These are phyloP conservation scores for Chlorops oryzae DNA, from an alignment of 1,140 invertebrate genomes.

Conservation along the genomic window DNA sequence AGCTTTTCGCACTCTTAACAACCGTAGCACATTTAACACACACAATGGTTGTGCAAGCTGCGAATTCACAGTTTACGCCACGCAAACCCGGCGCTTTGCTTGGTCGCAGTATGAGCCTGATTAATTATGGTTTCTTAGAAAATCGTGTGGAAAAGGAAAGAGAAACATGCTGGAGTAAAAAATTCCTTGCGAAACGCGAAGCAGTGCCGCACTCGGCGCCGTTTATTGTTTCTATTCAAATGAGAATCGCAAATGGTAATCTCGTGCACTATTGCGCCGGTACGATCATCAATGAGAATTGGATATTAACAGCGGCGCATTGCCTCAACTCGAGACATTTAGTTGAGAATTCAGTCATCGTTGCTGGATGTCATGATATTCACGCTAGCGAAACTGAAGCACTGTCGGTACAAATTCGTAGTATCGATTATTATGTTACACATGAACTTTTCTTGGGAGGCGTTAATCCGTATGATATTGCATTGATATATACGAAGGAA, in stretches of 20 bases:
- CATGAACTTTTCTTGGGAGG: conserved; percentile 41
- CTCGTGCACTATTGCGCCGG: conserved; percentile 44
- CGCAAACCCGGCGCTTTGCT: conserved; percentile 13
- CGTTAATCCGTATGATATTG: conserved; percentile 53
- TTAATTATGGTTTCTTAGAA: conserved; percentile 30
- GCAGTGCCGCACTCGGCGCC: conserved; percentile 42
- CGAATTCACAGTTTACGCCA: conserved; percentile 23
- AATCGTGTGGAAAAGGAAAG: conserved; percentile 26
- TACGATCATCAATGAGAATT: conserved; percentile 41
- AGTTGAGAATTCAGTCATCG: conserved; percentile 36
- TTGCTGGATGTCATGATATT: conserved; percentile 41
- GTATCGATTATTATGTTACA: conserved; percentile 34
- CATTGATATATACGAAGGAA: conserved; percentile 49
- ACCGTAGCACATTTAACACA: no score
- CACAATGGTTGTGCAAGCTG: conserved; percentile 37
- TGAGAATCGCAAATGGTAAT: conserved; percentile 33
- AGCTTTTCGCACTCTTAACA: no score
- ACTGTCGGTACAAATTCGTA: conserved; percentile 30
- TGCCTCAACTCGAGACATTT: conserved; percentile 32
- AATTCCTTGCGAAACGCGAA: conserved; percentile 40
- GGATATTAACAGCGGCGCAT: conserved; percentile 45
- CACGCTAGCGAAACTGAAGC: conserved; percentile 27
- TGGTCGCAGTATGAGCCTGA: conserved; percentile 15
- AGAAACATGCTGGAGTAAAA: conserved; percentile 34
- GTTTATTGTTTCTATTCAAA: conserved; percentile 44